Percentiles rank a stretch among this genome's conserved stretches.
phyloP scores from a whole-genome alignment of 2,888 invertebrate species.

The Torymus aiolomorphi region DNA sequence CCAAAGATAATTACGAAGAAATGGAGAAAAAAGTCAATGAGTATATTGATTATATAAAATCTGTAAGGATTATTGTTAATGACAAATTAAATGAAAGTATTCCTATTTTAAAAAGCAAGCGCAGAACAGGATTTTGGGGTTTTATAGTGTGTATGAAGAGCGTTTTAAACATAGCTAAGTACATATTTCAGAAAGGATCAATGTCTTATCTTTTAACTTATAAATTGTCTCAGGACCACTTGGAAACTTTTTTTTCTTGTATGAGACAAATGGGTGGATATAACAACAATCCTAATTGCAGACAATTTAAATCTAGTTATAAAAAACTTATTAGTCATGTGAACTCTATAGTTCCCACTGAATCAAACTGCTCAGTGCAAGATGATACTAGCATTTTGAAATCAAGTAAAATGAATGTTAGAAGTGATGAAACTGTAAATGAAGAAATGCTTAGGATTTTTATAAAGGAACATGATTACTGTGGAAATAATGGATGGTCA shows the following conservation, averaged over 20 bases:
- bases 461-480: conserved; percentile 5
- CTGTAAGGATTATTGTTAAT: conserved; percentile 9
- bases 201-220: conserved; percentile 44
- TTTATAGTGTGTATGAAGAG: conserved; percentile 42
- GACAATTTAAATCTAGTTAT: conserved; percentile 27
- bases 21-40: conserved; percentile 28
- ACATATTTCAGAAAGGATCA: conserved; percentile 21
- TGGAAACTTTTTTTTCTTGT: conserved; percentile 48
- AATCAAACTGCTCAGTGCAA: neutral
- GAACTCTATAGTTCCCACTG: neutral
- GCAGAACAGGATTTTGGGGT: conserved; percentile 53
- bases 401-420: too few species aligned
- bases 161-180: conserved; percentile 13
- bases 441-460: too few species aligned
- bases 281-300: conserved; percentile 47
- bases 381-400: conserved; percentile 17
- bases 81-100: neutral
- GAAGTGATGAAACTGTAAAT: too few species aligned
- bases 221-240: conserved; percentile 39
- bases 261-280: conserved; percentile 46
- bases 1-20: conserved; percentile 31
- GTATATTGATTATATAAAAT: conserved; percentile 37
- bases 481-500: neutral
- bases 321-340: conserved; percentile 43
- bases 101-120: conserved; percentile 22